These are phyloP conservation scores for Anguilla anguilla DNA, from an alignment of 2,797 vertebrate species.

Conservation along the genomic window DNA sequence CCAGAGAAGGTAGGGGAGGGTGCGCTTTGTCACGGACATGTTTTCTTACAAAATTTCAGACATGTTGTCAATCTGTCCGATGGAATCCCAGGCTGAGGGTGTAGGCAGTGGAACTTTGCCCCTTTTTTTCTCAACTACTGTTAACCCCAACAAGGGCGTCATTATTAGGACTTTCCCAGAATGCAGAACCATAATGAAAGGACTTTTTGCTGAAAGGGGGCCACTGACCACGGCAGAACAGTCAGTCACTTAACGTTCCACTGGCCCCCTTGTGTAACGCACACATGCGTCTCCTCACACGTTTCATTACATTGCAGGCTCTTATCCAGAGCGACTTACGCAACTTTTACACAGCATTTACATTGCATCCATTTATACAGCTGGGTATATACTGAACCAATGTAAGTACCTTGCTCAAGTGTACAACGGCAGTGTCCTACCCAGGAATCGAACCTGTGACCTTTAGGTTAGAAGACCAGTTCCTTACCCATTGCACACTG, in stretches of 20 bases:
- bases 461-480: too few relatives aligned
- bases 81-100: neutral
- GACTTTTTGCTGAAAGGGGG: neutral
- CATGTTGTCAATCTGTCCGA: neutral
- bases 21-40: neutral
- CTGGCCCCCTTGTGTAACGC: neutral
- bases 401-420: too few relatives aligned
- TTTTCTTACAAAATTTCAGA: neutral
- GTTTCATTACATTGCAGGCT: neutral
- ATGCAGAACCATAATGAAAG: neutral
- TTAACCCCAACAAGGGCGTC: neutral
- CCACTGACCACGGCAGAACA: neutral
- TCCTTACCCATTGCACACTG: too few relatives aligned
- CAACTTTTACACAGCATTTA: too few relatives aligned
- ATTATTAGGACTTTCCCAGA: conserved; percentile 4
- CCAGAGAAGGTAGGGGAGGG: neutral
- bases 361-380: too few relatives aligned
- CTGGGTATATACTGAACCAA: too few relatives aligned
- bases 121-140: neutral
- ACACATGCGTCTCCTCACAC: neutral
- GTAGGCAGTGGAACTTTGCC: neutral
- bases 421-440: too few relatives aligned
- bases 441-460: too few relatives aligned
- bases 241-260: neutral
- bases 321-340: too few relatives aligned